phyloP scores from a whole-genome alignment of 30 jellyfish, hydroid and myxozoan species.

The Hydractinia symbiolongicarpus region DNA sequence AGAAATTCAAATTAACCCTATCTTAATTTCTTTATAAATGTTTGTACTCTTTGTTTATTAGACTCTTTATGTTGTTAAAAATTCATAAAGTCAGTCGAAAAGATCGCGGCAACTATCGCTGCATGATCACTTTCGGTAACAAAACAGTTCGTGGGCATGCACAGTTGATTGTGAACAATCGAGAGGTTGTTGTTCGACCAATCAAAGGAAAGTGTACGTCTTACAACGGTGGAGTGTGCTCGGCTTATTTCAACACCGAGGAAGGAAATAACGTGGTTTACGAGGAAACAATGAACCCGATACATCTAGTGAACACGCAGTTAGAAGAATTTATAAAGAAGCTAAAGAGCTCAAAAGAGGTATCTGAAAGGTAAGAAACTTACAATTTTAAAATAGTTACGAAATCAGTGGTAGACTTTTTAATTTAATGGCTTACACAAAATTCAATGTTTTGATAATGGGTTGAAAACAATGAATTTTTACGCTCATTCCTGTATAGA shows the following conservation, averaged over 20 bases:
- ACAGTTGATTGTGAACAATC: not conserved
- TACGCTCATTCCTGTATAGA: no score
- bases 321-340: conserved; percentile 22
- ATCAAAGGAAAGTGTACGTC: conserved; percentile 59
- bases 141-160: conserved; percentile 4
- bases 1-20: no score
- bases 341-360: not conserved
- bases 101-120: conserved; percentile 30
- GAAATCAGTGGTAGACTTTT: no score
- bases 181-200: conserved; percentile 1
- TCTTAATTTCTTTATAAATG: not conserved
- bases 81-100: not conserved
- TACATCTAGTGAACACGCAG: conserved; percentile 49
- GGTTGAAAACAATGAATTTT: no score
- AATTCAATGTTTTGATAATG: no score
- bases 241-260: conserved; percentile 34
- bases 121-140: conserved; percentile 16
- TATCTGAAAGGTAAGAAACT: conserved; percentile 1
- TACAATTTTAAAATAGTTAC: no score
- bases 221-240: conserved; percentile 63
- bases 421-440: no score
- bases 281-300: conserved; percentile 73
- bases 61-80: conserved; percentile 16
- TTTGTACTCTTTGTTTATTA: not conserved
- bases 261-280: conserved; percentile 37